Percentiles rank a stretch among this genome's conserved stretches.
Conservation (phyloP, 1,140 invertebrate species). For the Globodera rostochiensis region DNA sequence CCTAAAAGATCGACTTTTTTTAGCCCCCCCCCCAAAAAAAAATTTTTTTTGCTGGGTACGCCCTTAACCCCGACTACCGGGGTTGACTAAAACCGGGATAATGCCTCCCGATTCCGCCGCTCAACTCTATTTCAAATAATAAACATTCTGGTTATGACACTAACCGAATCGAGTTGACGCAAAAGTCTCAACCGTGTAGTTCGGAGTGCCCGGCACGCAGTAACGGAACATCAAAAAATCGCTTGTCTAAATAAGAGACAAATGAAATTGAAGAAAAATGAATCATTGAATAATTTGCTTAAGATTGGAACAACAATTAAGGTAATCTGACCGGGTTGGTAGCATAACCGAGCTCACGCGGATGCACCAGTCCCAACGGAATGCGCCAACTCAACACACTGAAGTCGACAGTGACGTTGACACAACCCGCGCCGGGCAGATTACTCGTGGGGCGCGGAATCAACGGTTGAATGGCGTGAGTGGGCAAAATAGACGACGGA, state of each 20-base stretch:
- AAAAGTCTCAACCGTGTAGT: slow-evolving; percentile 32
- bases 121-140: no score
- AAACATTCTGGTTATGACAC: not conserved
- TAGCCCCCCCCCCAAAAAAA: no score
- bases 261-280: slow-evolving; percentile 6
- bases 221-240: slow-evolving; percentile 36
- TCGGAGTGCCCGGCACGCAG: slow-evolving; percentile 23
- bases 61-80: no score
- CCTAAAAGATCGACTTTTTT: no score
- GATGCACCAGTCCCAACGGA: slow-evolving; percentile 23
- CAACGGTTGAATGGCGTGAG: not conserved
- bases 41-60: no score
- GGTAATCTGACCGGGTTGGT: slow-evolving; percentile 21
- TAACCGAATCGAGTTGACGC: slow-evolving; percentile 35
- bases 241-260: slow-evolving; percentile 15
- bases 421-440: not conserved
- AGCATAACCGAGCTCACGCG: slow-evolving; percentile 30
- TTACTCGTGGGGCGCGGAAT: not conserved
- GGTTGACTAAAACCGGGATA: no score
- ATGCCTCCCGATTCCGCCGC: no score
- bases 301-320: slow-evolving; percentile 3
- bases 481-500: slow-evolving; percentile 8
- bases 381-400: slow-evolving; percentile 18
- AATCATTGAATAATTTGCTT: not conserved
- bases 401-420: not conserved